These are phyloP conservation scores for Molossus molossus DNA, from an alignment of 2,797 vertebrate genomes.

Conservation along the genomic window DNA sequence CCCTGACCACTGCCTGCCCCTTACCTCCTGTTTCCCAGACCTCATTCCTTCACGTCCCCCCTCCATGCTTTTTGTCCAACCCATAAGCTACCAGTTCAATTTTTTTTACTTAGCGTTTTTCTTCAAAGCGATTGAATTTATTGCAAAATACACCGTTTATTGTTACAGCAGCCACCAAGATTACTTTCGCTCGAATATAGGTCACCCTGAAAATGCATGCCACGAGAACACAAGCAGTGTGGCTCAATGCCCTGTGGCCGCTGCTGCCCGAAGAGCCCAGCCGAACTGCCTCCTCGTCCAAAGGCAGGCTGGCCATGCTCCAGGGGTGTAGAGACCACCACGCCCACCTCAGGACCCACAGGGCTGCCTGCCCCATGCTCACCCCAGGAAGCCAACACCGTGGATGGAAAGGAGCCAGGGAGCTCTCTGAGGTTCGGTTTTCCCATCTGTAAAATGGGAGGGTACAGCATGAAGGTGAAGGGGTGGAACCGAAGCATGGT, in stretches of 20 bases:
- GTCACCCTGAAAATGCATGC: neutral
- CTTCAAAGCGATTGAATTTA: neutral
- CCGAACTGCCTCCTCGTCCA: neutral
- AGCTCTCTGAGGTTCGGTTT: neutral
- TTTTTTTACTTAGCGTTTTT: neutral
- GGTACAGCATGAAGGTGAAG: neutral
- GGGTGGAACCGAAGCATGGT: rapidly evolving
- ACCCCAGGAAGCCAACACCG: rapidly evolving
- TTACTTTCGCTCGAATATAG: neutral
- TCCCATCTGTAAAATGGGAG: neutral
- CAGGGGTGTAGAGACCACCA: neutral
- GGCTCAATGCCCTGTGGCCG: neutral
- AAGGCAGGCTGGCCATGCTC: neutral
- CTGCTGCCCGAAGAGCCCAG: neutral
- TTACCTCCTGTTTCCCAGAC: neutral
- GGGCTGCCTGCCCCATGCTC: neutral
- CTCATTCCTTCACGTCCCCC: neutral
- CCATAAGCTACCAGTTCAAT: neutral
- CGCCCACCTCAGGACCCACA: neutral
- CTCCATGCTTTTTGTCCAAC: neutral
- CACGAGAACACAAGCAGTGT: neutral
- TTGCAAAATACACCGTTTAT: neutral
- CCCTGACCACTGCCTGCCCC: neutral
- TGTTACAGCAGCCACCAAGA: too few relatives aligned
- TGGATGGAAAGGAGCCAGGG: neutral